A percentile compares a stretch with the other conserved stretches of the same genome.
Conservation (phyloP, 2,113 vertebrate genomes). For the Gobius niger region DNA sequence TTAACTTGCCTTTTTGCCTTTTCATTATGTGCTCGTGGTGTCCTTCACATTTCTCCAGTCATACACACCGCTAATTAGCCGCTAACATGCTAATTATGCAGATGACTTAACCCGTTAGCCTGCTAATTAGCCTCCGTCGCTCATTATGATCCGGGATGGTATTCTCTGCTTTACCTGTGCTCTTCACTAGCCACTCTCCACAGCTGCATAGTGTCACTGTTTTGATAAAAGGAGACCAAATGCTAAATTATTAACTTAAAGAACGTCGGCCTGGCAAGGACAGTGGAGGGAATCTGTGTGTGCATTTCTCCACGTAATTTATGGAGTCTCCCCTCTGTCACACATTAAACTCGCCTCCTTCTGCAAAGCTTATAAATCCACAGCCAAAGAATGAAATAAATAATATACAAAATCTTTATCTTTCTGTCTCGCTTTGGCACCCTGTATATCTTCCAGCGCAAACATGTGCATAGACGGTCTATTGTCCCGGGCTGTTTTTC, state of each 20-base stretch:
- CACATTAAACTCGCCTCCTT: slow-evolving; percentile 28
- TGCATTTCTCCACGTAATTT: slow-evolving; percentile 29
- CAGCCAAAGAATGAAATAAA: neutral
- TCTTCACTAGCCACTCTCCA: neutral
- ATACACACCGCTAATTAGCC: neutral
- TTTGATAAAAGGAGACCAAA: neutral
- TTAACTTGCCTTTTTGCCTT: neutral
- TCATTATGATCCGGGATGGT: neutral
- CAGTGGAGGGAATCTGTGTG: neutral
- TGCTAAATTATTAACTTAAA: neutral
- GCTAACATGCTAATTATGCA: slow-evolving; percentile 3
- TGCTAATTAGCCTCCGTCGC: neutral
- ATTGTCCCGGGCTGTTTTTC: slow-evolving; percentile 11
- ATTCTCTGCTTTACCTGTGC: neutral
- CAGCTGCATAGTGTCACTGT: neutral
- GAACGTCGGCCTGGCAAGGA: slow-evolving; percentile 4
- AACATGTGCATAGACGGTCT: neutral
- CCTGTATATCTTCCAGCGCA: neutral
- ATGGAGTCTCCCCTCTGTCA: slow-evolving; percentile 29
- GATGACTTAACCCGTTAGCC: neutral
- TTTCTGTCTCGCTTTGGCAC: neutral
- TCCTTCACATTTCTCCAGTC: neutral
- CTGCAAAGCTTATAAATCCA: slow-evolving; percentile 37
- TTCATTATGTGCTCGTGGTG: neutral
- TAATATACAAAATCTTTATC: slow-evolving; percentile 7